These are phyloP conservation scores for Ormyrus thymus DNA, from an alignment of 2,888 invertebrate species.

Conservation along the genomic window DNA sequence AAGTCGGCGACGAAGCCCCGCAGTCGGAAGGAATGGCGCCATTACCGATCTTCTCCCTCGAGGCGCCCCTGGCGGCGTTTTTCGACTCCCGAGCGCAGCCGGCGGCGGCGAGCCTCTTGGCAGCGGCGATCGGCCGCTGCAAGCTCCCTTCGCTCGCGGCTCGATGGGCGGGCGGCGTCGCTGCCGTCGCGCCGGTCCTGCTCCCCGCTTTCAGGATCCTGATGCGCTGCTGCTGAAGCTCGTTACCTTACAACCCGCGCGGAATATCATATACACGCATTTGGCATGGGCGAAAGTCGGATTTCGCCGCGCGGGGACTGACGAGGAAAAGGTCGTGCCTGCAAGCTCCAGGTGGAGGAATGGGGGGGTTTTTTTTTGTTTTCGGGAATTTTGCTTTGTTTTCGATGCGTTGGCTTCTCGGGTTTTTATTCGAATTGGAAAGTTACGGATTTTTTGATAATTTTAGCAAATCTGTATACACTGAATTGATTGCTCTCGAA, in stretches of 20 bases:
- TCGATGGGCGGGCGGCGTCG: slow-evolving; percentile 35
- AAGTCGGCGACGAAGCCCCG: too few relatives aligned
- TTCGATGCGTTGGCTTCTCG: too few relatives aligned
- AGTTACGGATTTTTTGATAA: too few relatives aligned
- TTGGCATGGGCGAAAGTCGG: slow-evolving; percentile 12
- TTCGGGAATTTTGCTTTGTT: too few relatives aligned
- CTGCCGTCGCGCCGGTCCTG: slow-evolving; percentile 26
- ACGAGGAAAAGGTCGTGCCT: too few relatives aligned
- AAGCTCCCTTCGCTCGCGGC: slow-evolving; percentile 54
- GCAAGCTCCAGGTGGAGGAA: too few relatives aligned
- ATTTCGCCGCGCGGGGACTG: too few relatives aligned
- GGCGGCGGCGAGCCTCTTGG: slow-evolving; percentile 60
- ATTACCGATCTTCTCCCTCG: slow-evolving; percentile 66
- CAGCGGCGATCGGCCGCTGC: slow-evolving; percentile 48
- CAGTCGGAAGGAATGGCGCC: too few relatives aligned
- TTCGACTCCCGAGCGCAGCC: slow-evolving; percentile 59
- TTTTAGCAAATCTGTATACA: too few relatives aligned
- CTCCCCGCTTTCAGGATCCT: slow-evolving; percentile 56
- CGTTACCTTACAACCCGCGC: slow-evolving; percentile 53
- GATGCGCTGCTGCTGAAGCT: slow-evolving; percentile 52
- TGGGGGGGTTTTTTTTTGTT: too few relatives aligned
- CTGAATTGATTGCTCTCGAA: too few relatives aligned
- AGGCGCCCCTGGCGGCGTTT: slow-evolving; percentile 66
- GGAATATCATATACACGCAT: slow-evolving; percentile 24
- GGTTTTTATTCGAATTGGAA: too few relatives aligned